Conservation (phyloP, 1,140 invertebrate species). For the Ostrea denselamellosa region DNA sequence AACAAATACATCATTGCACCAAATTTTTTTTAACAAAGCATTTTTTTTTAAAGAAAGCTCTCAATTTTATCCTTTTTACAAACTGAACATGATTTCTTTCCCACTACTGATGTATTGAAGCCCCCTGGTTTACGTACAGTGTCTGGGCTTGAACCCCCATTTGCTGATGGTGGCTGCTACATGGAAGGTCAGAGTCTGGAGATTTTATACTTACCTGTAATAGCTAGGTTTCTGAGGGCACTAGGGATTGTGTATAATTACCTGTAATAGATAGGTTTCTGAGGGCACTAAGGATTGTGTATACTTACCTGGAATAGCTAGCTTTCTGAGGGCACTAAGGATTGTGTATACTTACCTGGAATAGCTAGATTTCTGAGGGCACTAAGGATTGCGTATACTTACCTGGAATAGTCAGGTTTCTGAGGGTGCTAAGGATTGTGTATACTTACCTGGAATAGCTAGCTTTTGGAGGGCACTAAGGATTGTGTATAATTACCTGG, state of each 20-base stretch:
- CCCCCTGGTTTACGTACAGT: too few relatives aligned
- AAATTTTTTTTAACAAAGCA: too few relatives aligned
- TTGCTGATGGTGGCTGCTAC: not conserved
- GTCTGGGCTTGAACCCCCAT: too few relatives aligned
- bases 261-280: not conserved
- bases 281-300: not conserved
- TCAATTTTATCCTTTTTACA: too few relatives aligned
- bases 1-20: too few relatives aligned
- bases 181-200: not conserved
- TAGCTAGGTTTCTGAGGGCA: conserved; percentile 89
- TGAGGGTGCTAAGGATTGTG: not conserved
- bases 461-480: too few relatives aligned
- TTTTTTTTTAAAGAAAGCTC: too few relatives aligned
- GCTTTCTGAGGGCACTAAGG: too few relatives aligned
- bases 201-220: conserved; percentile 81
- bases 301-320: not conserved
- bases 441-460: not conserved
- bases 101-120: too few relatives aligned
- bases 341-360: conserved; percentile 78
- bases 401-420: not conserved
- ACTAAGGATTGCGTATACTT: conserved; percentile 69
- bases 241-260: conserved; percentile 68
- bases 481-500: conserved; percentile 77
- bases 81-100: too few relatives aligned
- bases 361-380: conserved; percentile 90